Evolutionary conservation across 1,140 invertebrate species (phyloP).

Genomic region (Pogonomyrmex californicus): DNA sequence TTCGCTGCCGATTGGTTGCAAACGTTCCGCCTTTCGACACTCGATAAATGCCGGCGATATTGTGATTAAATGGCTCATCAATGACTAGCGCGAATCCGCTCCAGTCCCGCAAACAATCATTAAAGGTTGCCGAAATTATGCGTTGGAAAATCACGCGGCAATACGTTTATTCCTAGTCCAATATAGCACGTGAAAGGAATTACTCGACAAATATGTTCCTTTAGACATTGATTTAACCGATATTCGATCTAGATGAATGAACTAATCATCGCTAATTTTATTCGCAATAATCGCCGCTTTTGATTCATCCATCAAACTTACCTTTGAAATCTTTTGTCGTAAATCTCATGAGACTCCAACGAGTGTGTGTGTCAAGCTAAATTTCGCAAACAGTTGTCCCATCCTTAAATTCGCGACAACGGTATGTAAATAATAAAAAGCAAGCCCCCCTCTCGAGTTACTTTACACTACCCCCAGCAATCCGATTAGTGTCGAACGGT

Average conservation of each 20-base stretch:
- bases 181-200: neutral
- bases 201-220: neutral
- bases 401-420: neutral
- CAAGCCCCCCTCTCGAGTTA: neutral
- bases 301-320: neutral
- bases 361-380: neutral
- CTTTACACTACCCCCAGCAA: neutral
- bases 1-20: neutral
- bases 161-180: neutral
- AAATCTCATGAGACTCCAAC: neutral
- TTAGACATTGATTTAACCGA: neutral
- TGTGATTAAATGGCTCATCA: constrained; percentile 48
- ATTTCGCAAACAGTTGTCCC: neutral
- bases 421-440: constrained; percentile 6
- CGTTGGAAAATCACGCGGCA: neutral
- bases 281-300: neutral
- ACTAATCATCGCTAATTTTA: neutral
- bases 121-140: constrained; percentile 27
- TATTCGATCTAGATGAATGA: neutral
- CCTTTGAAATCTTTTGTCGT: neutral
- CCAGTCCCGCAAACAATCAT: constrained; percentile 5
- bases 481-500: neutral
- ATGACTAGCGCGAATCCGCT: constrained; percentile 17
- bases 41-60: constrained; percentile 53
- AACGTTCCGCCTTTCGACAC: constrained; percentile 45